Evolutionary conservation across 2,888 invertebrate species (phyloP), one percentile per base, ranked within the genome.

Genomic region (Scelioninae gen. 1): DNA sequence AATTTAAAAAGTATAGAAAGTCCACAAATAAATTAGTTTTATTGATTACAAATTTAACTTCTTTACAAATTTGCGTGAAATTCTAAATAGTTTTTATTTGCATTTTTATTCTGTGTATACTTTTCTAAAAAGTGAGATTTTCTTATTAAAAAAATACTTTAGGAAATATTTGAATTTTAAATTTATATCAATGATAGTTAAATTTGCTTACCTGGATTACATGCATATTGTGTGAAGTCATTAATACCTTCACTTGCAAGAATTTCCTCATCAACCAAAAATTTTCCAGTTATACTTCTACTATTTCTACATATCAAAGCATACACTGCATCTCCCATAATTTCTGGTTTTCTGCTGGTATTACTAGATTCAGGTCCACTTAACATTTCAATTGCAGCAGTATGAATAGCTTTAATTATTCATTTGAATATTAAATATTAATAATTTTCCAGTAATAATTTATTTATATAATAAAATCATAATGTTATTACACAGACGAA

Each of bases 361-460:
- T 94, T 94, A 0, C 94, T 94, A 0, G 95, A 94, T 15, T 95
- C 95, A 2, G 93, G 89, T 0, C 97, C 97, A 0, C 95, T 94
- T 74, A 98, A 89, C 97, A 97, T 97, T 91, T 97, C 96, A 85
- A 97, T 96, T 9, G 99, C 99, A 0, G 99, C 98, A 0, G 99
- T 99, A 75, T 96, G 95, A 87, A 99, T 98, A 8, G 96, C 98
- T 96, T 88, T 23, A 23, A 23, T 23, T 23, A 23, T 23, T 23
- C 4, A 23, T 23, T 23, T 4, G 4, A 31, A 92, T 92, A 71
- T 71, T 55, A 23, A 55, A 15, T 43, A 53, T 56, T 29, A 49
- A 47, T n/a, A 49, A 58, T 51, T 38, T 9, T 9, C 5, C 38
- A 38, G 0, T 38, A 38, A 38, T 38, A 38, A 4, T 10, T 0